Base-by-base conservation (phyloP, 2,113 vertebrate species). In the Parus major region DNA sequence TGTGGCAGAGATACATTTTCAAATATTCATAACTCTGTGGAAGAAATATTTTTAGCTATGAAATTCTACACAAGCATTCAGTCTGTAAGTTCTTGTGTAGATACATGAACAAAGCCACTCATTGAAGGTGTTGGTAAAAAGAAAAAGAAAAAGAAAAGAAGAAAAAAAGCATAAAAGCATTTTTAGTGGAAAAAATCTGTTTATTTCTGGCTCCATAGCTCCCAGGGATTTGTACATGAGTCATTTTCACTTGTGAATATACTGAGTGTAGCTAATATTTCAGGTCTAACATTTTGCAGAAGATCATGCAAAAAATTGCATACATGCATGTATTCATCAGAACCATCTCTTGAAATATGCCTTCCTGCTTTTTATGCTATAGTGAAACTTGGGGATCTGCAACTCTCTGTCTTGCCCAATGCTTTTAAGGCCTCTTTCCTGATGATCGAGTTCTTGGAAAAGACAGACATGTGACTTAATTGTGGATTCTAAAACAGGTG, bases 21-120 rank as follows among this genome's bases (percentile, higher is more conserved):
- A 96, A 96, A 96, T 92, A 88, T 80, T 88, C 52, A 81, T 83
- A 90, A 69, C 31, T 75, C 49, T 70, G 20, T 77, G 42, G 50
- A 86, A 83, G 68, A 90, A 70, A 27, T 57, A 41, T 53, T 88
- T 95, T 65, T 91, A 56, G n/a, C 28, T 72, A 31, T 70, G 29
- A 73, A 83, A 92, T 69, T 90, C 50, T 86, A 81, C 36, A 57
- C 12, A 73, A 53, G 15, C 20, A 55, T 63, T 53, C 65, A 53
- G 29, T 64, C 24, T 69, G 22, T 83, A 73, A 65, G 31, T 73
- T 94, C 36, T 69, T 65, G 14, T 57, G 35, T 49, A 61, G 69
- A 65, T 25, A 70, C 12, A 83, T 28, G 41, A 90, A 72, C 13
- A 88, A 79, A 88, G 21, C 6, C 16, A 65, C 29, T 9, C 18